phyloP scores from a whole-genome alignment of 2,113 vertebrate species.

The Rousettus leschenaultii region DNA sequence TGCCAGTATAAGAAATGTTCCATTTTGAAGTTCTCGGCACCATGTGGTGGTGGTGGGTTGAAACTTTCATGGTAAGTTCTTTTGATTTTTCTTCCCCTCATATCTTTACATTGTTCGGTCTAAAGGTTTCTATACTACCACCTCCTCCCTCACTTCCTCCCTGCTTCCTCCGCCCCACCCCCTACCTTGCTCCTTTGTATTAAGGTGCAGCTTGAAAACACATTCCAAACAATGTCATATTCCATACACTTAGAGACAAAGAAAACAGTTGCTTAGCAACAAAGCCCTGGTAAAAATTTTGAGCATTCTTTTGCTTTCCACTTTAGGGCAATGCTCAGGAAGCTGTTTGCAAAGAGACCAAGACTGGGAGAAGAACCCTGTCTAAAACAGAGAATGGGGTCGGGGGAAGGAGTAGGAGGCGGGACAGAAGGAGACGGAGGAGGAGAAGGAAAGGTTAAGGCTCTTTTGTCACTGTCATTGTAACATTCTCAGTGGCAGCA shows the following conservation, averaged over 20 bases:
- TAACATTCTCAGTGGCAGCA: not conserved
- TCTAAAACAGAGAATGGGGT: not conserved
- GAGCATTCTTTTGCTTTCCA: constrained; percentile 73
- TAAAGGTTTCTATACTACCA: constrained; percentile 44
- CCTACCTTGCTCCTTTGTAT: constrained; percentile 57
- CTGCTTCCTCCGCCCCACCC: not conserved
- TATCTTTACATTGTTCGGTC: constrained; percentile 36
- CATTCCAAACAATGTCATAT: constrained; percentile 75
- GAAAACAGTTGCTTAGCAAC: constrained; percentile 83
- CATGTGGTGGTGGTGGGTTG: constrained; percentile 65
- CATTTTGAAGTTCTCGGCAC: constrained; percentile 29
- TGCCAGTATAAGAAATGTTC: constrained; percentile 47
- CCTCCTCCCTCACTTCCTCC: not conserved
- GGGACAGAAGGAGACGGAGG: not conserved
- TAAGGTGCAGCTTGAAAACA: constrained; percentile 51
- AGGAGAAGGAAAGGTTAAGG: not conserved
- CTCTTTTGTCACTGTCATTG: not conserved
- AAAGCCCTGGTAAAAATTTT: constrained; percentile 45
- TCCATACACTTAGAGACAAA: constrained; percentile 73
- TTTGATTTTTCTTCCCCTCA: not conserved
- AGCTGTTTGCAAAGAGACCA: constrained; percentile 65
- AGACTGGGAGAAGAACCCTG: not conserved
- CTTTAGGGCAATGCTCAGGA: constrained; percentile 57
- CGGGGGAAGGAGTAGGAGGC: not conserved
- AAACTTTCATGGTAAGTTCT: not conserved